Conservation (phyloP, 2,797 vertebrate genomes). For the Notoglanidium macrostoma region DNA sequence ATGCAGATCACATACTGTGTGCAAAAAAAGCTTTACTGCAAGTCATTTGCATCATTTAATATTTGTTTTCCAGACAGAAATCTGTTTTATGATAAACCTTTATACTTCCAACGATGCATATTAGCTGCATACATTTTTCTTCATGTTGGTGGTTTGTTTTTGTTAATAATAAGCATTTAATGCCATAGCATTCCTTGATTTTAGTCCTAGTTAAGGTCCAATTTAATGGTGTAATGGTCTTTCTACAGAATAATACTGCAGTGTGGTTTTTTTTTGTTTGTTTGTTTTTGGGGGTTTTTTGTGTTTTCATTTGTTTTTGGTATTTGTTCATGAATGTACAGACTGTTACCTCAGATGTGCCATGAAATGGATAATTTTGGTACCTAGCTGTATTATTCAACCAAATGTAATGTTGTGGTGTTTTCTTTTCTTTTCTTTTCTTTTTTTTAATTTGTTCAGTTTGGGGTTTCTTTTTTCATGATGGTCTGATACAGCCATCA, state of each 20-base stretch:
- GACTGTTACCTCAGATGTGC: slow-evolving; percentile 55
- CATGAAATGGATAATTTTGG: slow-evolving; percentile 38
- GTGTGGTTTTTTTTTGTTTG: not conserved
- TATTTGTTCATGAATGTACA: slow-evolving; percentile 45
- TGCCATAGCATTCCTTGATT: slow-evolving; percentile 25
- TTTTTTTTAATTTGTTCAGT: not conserved
- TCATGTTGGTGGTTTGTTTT: slow-evolving; percentile 2
- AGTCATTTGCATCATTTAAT: slow-evolving; percentile 10
- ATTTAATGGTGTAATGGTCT: not conserved
- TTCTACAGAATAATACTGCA: not conserved
- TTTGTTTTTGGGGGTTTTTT: not conserved
- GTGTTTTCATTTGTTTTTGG: slow-evolving; percentile 19
- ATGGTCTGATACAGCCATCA: slow-evolving; percentile 1
- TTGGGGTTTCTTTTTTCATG: slow-evolving; percentile 2
- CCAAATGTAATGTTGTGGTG: not conserved
- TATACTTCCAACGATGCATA: slow-evolving; percentile 18
- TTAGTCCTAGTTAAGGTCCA: slow-evolving; percentile 13
- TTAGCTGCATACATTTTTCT: not conserved
- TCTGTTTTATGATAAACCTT: not conserved
- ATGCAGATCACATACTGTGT: not conserved
- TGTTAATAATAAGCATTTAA: slow-evolving; percentile 4
- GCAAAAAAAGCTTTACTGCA: slow-evolving; percentile 24
- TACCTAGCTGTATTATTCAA: slow-evolving; percentile 19
- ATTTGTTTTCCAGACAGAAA: slow-evolving; percentile 4
- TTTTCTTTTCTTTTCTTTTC: not conserved